A percentile compares a stretch with the other conserved stretches of the same genome.
Conservation (phyloP, 2,113 vertebrate species). For the Engystomops pustulosus region DNA sequence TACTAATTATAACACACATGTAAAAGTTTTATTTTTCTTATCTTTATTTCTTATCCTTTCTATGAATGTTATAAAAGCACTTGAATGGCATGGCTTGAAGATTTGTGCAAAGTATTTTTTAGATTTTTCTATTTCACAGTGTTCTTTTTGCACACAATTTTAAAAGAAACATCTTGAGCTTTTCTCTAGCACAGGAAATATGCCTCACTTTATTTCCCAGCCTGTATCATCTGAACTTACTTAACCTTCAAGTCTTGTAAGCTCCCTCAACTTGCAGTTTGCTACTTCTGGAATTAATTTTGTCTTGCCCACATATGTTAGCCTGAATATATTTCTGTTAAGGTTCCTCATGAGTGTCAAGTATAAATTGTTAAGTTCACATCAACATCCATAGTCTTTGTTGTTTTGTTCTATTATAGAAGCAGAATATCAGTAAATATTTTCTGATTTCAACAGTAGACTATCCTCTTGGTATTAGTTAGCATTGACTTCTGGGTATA, state of each 20-base stretch:
- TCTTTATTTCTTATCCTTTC: neutral
- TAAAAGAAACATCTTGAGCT: neutral
- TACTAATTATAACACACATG: too few species aligned
- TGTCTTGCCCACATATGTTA: constrained; percentile 20
- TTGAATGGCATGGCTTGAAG: too few species aligned
- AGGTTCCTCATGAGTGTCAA: too few species aligned
- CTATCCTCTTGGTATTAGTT: too few species aligned
- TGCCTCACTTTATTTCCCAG: constrained; percentile 19
- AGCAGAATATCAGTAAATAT: too few species aligned
- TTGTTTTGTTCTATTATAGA: too few species aligned
- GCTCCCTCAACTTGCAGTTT: constrained; percentile 1
- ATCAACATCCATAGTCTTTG: too few species aligned
- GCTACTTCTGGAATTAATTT: constrained; percentile 29
- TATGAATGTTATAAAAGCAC: neutral
- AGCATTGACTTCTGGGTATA: too few species aligned
- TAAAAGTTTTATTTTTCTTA: neutral
- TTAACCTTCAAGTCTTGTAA: constrained; percentile 7
- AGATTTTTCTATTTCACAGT: neutral
- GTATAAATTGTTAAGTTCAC: too few species aligned
- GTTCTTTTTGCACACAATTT: neutral
- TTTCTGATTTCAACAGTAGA: too few species aligned
- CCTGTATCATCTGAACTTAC: constrained; percentile 25
- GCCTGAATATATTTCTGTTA: too few species aligned
- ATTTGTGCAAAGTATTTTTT: neutral
- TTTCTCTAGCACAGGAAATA: neutral